Percentiles rank a stretch among this genome's conserved stretches.
Evolutionary conservation across 2,113 vertebrate genomes (phyloP).

Genomic region (Oncorhynchus masou): DNA sequence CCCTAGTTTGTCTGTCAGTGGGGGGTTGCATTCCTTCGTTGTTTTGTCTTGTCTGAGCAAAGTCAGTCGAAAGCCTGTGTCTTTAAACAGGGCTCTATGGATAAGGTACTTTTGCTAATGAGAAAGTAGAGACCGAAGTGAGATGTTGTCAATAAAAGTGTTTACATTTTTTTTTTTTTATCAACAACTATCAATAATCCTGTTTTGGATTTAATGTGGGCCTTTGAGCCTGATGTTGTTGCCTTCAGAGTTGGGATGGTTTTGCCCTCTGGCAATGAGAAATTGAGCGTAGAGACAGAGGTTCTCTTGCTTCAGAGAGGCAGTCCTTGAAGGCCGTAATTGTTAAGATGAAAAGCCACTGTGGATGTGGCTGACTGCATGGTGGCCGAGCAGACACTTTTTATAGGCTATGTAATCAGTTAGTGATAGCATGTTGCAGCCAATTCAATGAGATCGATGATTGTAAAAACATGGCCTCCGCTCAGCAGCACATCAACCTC

Average conservation of each 20-base stretch:
- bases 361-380: no score
- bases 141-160: not conserved
- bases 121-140: not conserved
- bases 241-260: not conserved
- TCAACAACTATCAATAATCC: not conserved
- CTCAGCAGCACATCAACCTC: slow-evolving; percentile 26
- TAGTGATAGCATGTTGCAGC: slow-evolving; percentile 1
- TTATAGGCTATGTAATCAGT: slow-evolving; percentile 8
- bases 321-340: no score
- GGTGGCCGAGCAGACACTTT: no score
- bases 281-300: not conserved
- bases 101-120: not conserved
- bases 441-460: slow-evolving; percentile 22
- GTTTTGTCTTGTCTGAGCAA: not conserved
- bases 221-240: not conserved
- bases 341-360: no score
- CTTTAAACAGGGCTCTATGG: not conserved
- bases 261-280: not conserved
- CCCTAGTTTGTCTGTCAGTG: not conserved
- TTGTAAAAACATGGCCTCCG: slow-evolving; percentile 16
- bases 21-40: not conserved
- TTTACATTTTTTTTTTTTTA: not conserved
- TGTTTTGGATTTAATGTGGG: not conserved
- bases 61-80: not conserved
- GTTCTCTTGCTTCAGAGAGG: no score